Percentiles rank a stretch among this genome's conserved stretches.
These are phyloP conservation scores for Sphaerodactylus townsendi DNA, from an alignment of 2,113 vertebrate genomes.

Conservation along the genomic window DNA sequence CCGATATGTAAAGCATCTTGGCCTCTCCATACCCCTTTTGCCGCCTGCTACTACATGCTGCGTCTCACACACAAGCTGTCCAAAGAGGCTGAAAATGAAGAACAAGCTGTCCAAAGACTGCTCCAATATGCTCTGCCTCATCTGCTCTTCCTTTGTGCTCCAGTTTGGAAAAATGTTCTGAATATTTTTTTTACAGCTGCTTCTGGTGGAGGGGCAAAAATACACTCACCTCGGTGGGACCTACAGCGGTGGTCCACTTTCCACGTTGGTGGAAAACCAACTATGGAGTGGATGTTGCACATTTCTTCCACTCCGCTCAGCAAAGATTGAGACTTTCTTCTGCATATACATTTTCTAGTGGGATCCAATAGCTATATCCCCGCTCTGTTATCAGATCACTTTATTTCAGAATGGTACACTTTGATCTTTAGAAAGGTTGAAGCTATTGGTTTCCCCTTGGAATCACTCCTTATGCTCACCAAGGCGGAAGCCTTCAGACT, in stretches of 20 bases:
- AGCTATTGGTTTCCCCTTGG: too few species aligned
- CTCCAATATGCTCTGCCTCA: background rate
- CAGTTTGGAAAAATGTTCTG: background rate
- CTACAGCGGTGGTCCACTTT: background rate
- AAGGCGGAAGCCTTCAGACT: too few species aligned
- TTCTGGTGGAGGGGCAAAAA: background rate
- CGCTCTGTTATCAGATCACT: too few species aligned
- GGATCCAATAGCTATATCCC: too few species aligned
- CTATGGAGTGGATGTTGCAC: too few species aligned
- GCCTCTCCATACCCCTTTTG: background rate
- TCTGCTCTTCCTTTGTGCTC: background rate
- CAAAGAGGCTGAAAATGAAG: background rate
- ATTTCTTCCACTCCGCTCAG: too few species aligned
- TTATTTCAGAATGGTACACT: too few species aligned
- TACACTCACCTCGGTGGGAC: background rate
- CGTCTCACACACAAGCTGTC: accelerated
- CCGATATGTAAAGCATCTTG: accelerated
- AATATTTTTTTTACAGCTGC: background rate
- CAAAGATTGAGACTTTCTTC: background rate
- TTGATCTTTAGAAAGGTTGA: too few species aligned
- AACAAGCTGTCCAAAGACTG: background rate
- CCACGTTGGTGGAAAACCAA: background rate
- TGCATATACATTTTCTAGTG: too few species aligned
- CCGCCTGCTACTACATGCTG: accelerated
- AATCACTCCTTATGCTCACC: too few species aligned